Conservation (phyloP, 2,888 invertebrate genomes). For the Terebella lapidaria region DNA sequence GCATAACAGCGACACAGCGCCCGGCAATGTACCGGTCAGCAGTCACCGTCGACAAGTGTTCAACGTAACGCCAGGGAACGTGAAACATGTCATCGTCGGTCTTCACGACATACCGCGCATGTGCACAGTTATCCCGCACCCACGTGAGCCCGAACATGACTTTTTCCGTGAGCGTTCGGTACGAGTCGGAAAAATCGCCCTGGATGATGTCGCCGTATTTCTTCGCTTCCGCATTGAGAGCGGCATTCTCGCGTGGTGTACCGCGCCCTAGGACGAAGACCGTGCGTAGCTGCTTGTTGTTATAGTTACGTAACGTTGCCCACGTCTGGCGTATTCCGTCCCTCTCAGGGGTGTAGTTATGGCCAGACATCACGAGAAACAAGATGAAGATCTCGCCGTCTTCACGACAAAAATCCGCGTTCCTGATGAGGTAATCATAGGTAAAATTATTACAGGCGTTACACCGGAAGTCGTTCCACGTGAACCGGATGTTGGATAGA, state of each 20-base stretch:
- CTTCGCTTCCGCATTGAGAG: not conserved
- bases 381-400: conserved; percentile 14
- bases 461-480: conserved; percentile 17
- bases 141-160: conserved; percentile 17
- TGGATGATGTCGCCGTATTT: conserved; percentile 14
- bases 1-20: conserved; percentile 23
- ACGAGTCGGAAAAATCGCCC: conserved; percentile 13
- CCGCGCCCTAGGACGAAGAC: not conserved
- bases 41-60: conserved; percentile 9
- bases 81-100: conserved; percentile 25
- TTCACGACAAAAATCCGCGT: conserved; percentile 7
- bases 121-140: conserved; percentile 12
- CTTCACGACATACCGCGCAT: conserved; percentile 18
- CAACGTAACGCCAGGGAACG: conserved; percentile 17
- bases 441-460: conserved; percentile 17
- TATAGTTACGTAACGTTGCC: conserved; percentile 12
- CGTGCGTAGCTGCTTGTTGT: not conserved
- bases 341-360: conserved; percentile 15
- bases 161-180: conserved; percentile 18
- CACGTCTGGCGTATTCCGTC: conserved; percentile 19
- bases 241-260: not conserved
- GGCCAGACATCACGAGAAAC: conserved; percentile 15
- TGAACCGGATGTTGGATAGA: too few species aligned
- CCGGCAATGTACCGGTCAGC: conserved; percentile 16
- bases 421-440: conserved; percentile 5